Evolutionary conservation across 2,113 vertebrate genomes (phyloP), one percentile per base, ranked within the genome.

Genomic region (Hippocampus barbouri): DNA sequence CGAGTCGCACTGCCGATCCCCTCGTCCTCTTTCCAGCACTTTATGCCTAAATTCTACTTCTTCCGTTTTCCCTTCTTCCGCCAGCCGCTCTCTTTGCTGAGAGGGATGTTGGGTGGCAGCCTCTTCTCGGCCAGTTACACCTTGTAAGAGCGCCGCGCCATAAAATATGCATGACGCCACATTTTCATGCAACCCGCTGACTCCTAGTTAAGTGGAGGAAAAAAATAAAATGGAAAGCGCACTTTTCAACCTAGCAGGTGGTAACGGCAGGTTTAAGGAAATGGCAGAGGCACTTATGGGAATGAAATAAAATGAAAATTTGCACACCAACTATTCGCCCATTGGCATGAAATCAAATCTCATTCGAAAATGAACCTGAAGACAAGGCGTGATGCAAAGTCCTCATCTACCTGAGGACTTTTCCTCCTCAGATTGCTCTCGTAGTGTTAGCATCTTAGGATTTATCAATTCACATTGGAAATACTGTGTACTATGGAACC

Each of bases 81-180:
- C 41, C 23, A 47, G 18, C 11, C 11, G 23, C 27, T 57, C 41
- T 51, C 63, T 78, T 78, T 47, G 27, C 43, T 51, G 47, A 18
- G 69, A 71, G 43, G 8, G 69, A 41, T 57, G 61, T 54, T 62
- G 27, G 1, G 66, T 66, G 62, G 73, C 73, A 69, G 21, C 43
- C 4, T 69, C 81, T 71, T 56, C 41, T 62, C 76, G 20, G 38
- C 71, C 74, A 59, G 75, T 75, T 70, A 68, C 74, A 81, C 70
- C 79, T 83, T 81, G 77, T 86, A 79, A 82, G 86, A 74, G 69
- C 65, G 3, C 0, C 74, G 72, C 65, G 74, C 56, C 78, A 68
- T 90, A 73, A 91, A 89, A 87, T 85, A 90, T 91, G 85, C 81
- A 88, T 83, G 77, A 59, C 65, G 62, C 79, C 80, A 85, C 68